A percentile compares a stretch with the other conserved stretches of the same genome.
These are phyloP conservation scores for Parapsyche elsis DNA, from an alignment of 1,140 invertebrate genomes.

Conservation along the genomic window DNA sequence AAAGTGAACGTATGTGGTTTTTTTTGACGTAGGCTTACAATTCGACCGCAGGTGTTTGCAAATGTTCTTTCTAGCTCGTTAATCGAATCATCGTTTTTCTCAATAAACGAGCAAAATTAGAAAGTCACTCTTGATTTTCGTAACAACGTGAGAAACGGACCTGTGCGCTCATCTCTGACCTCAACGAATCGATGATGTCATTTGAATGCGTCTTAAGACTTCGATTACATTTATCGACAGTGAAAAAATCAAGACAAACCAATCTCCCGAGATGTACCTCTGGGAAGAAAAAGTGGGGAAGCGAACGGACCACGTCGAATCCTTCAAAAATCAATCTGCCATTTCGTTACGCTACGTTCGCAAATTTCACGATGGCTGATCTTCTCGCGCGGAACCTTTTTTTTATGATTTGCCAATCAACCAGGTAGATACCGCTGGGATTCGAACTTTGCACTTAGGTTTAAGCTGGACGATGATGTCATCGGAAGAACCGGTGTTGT, in stretches of 20 bases:
- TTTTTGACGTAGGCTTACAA: conserved; percentile 3
- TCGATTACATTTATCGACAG: neutral
- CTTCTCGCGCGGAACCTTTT: neutral
- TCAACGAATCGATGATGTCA: neutral
- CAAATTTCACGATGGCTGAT: neutral
- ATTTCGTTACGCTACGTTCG: neutral
- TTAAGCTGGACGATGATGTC: conserved; percentile 20
- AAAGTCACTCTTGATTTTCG: conserved; percentile 30
- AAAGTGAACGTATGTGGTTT: conserved; percentile 26
- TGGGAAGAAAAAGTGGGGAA: neutral
- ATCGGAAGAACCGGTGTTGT: conserved; percentile 3
- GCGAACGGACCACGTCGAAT: neutral
- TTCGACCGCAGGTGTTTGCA: conserved; percentile 11
- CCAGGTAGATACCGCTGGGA: neutral
- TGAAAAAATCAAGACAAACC: neutral
- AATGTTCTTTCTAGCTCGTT: neutral
- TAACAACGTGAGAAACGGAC: neutral
- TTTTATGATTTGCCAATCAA: neutral
- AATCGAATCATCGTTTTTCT: conserved; percentile 14
- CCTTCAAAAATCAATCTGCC: conserved; percentile 3
- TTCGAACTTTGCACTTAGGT: conserved; percentile 29
- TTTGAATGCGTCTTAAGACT: neutral
- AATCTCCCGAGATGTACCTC: too few relatives aligned
- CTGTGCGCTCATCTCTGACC: conserved; percentile 4
- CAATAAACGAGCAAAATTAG: conserved; percentile 16